Base-by-base conservation (phyloP, 2,797 vertebrate genomes). In the Neomorphus geoffroyi region DNA sequence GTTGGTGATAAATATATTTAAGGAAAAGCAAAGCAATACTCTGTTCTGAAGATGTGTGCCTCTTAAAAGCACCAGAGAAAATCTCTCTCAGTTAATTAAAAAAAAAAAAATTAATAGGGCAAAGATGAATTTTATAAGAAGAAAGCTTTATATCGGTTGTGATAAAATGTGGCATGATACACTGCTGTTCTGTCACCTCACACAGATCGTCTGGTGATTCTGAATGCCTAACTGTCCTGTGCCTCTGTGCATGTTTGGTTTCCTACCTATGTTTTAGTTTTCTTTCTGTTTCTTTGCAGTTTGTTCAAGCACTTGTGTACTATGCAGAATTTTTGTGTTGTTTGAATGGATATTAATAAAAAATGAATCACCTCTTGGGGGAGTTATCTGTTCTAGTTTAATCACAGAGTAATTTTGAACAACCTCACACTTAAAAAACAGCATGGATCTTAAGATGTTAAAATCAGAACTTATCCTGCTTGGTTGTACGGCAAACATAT, bases 121-220 rank as follows among this genome's bases (percentile, higher is more conserved):
- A 35, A 65, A 65, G 4, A 62, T 57, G 62, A 51, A 62, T 26
- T 81, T 33, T 50, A 48, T 30, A 17, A 69, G 37, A 88, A 88
- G 9, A 32, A 46, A 86, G 61, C 17, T 65, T 32, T 65, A 1
- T 80, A 32, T 67, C 30, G 10, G 21, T 65, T 13, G 18, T 4
- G 2, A 48, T 56, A n/a, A 54, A 86, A 33, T 32, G 16, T 45
- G 46, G 56, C 67, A 82, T 0, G 2, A 39, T 21, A 26, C 6
- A 23, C 35, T 60, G n/a, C 54, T 67, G 19, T 70, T 62, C 37
- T 33, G 15, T 69, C 70, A 19, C 14, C 39, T 56, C 13, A 3
- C 39, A 28, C 26, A 9, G 16, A 22, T 8, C 0, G 0, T 35
- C 21, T 51, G 32, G 37, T 4, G 1, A 51, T 54, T 6, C 65